Base-by-base conservation (phyloP, 2,797 vertebrate genomes). In the Hapalemur alaotrensis region DNA sequence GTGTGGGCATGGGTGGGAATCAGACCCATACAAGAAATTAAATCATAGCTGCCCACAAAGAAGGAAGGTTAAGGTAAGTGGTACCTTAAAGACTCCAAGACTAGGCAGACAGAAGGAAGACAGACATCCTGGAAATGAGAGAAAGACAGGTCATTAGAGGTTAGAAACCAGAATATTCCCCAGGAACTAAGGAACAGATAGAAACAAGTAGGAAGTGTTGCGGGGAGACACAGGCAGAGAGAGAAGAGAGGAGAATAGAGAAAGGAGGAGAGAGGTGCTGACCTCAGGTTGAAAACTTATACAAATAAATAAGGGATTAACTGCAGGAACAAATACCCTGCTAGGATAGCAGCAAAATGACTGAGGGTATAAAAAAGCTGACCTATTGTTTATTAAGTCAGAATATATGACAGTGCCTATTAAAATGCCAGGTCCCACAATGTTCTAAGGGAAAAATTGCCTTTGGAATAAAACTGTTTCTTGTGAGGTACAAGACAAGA, bases 351-450 rank as follows among this genome's bases (percentile, higher is more conserved):
- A 80, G 4, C 94, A 93, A 78, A 89, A 78, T 57, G 48, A 73
- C n/a, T 50, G 43, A 87, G n/a, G 35, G 7, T 91, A 41, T 83
- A 72, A 80, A 89, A 94, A 96, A 85, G 5, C 15, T 59, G 14
- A 69, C 57, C 79, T 96, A 61, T 70, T 95, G 43, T 90, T 88
- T 95, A 85, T 92, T 73, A 95, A 89, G 81, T 69, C 61, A 63
- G 23, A 95, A 50, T 50, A 75, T 5, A 73, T 0, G 5, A 32
- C 83, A 23, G 25, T 93, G 18, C 54, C 52, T 67, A n/a, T 61
- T 76, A 87, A 91, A 96, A 67, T 95, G 43, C 20, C 46, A 79
- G 72, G 43, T 61, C 15, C 57, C 32, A 59, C 32, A 85, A 67
- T 28, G 9, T 65, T 83, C 13, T 61, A 88, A 83, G 35, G 61